Conservation (phyloP, 2,113 vertebrate species). For the Oncorhynchus kisutch region DNA sequence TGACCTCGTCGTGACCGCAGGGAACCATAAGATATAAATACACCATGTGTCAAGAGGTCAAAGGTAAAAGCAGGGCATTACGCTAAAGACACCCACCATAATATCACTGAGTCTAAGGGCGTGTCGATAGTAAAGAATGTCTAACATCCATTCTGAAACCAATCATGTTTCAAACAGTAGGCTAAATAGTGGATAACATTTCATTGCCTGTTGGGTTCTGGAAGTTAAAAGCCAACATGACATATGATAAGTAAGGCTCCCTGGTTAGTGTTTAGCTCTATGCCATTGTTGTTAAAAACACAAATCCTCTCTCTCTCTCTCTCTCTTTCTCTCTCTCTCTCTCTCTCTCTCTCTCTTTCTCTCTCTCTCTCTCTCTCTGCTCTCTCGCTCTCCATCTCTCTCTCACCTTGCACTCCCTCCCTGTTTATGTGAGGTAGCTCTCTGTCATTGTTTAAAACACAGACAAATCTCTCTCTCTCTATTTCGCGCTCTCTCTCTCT, state of each 20-base stretch:
- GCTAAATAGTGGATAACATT: background rate
- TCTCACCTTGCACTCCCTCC: no score
- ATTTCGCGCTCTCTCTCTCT: background rate
- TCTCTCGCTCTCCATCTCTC: background rate
- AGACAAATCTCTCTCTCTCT: background rate
- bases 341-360: background rate
- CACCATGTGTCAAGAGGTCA: slow-evolving; percentile 15
- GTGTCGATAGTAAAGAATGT: background rate
- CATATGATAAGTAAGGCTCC: background rate
- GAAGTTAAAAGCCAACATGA: background rate
- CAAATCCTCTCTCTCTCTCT: background rate
- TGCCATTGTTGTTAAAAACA: background rate
- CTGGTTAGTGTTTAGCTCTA: background rate
- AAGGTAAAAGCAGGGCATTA: slow-evolving; percentile 24
- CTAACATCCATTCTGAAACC: background rate
- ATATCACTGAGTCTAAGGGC: background rate
- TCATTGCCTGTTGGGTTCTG: background rate
- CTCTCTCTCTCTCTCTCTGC: background rate
- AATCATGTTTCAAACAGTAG: background rate
- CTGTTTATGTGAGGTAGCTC: background rate
- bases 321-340: background rate
- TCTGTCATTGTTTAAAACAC: no score
- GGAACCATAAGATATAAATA: slow-evolving; percentile 35
- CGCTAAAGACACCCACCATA: background rate
- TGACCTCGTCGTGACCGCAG: slow-evolving; percentile 33